phyloP scores from a whole-genome alignment of 2,797 vertebrate species.

The Ataeniobius toweri region DNA sequence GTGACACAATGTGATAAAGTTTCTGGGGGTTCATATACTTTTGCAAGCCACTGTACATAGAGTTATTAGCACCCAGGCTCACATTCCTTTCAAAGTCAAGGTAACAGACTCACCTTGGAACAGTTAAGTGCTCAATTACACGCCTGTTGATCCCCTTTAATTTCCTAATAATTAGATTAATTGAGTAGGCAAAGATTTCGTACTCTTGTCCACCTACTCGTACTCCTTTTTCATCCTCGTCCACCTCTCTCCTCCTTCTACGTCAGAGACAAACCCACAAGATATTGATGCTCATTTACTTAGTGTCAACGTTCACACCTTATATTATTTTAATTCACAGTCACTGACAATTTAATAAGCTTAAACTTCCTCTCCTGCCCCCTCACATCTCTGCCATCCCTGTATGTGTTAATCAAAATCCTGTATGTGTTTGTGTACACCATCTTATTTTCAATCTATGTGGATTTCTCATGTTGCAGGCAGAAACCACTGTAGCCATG shows the following conservation, averaged over 20 bases:
- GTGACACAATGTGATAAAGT: not conserved
- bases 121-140: slow-evolving; percentile 83
- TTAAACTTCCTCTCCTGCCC: slow-evolving; percentile 54
- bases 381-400: slow-evolving; percentile 33
- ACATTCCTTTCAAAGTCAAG: slow-evolving; percentile 63
- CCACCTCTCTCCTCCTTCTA: slow-evolving; percentile 56
- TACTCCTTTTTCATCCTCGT: slow-evolving; percentile 60
- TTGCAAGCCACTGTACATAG: not conserved
- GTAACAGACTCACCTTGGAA: slow-evolving; percentile 77
- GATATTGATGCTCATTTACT: slow-evolving; percentile 59
- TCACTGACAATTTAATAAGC: slow-evolving; percentile 60
- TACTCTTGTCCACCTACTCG: slow-evolving; percentile 76
- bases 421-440: slow-evolving; percentile 26
- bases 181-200: slow-evolving; percentile 66
- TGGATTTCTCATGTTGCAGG: slow-evolving; percentile 19
- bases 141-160: slow-evolving; percentile 81
- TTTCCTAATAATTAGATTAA: slow-evolving; percentile 79
- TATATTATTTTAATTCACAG: slow-evolving; percentile 49
- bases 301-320: slow-evolving; percentile 61
- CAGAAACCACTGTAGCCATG: slow-evolving; percentile 38
- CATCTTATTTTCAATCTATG: slow-evolving; percentile 32
- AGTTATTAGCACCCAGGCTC: not conserved
- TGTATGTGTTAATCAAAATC: slow-evolving; percentile 53
- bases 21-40: not conserved
- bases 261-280: slow-evolving; percentile 31